Base-by-base conservation (phyloP, 1,140 invertebrate species). In the Lordiphosa stackelbergi region DNA sequence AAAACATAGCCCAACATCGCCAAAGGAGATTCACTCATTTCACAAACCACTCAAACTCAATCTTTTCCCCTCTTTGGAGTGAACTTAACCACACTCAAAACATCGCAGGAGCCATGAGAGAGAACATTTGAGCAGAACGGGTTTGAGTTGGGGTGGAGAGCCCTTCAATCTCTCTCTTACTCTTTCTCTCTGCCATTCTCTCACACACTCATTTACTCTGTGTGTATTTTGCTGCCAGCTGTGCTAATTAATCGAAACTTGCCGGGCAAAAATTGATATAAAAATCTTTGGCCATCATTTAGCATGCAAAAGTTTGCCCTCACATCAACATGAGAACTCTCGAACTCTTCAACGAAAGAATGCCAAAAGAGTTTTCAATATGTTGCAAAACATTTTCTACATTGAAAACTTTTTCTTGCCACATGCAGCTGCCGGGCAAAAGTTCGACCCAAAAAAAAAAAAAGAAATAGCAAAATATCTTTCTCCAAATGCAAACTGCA, bases 221-320 rank as follows among this genome's bases (percentile, higher is more conserved):
- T 31, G 24, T 52, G 36, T 52, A 5, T 48, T 37, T 46, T 49
- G 36, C 12, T 42, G 36, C 35, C 66, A 69, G 66, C 54, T 66
- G 75, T 55, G 75, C 71, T 79, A 79, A 81, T 79, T 79, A 75
- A 79, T 71, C 35, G 41, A 68, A 62, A 43, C 47, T 75, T 58
- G 54, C 57, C 69, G 45, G 66, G 40, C 65, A 69, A 35, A 45
- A 52, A 47, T 58, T 46, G 43, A 60, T 68, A 47, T 43, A n/a
- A 56, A 45, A 41, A 34, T 36, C 13, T 54, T 13, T 28, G n/a
- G 11, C 12, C 16, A 34, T 46, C 11, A 28, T 41, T 41, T 9
- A 41, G 16, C 38, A 16, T 3, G 51, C 45, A 12, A 59, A 63
- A 53, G 35, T 63, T 31, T 31, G 28, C 28, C 28, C 28, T 31